phyloP scores from a whole-genome alignment of 2,888 invertebrate genomes.

The Listrodromus nycthemerus region DNA sequence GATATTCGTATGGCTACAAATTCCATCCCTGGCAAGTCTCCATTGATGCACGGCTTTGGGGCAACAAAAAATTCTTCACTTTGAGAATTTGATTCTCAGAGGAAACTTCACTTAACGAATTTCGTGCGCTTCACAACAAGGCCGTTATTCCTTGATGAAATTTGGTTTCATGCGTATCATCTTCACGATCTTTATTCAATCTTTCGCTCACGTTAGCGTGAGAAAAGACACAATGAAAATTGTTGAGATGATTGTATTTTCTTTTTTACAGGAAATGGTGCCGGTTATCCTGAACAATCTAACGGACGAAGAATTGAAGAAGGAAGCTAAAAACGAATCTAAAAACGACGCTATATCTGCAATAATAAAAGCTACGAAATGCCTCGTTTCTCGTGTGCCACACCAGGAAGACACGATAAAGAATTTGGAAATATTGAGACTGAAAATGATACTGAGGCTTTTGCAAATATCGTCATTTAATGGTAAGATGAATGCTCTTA shows the following conservation, averaged over 20 bases:
- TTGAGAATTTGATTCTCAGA: too few relatives aligned
- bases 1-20: too few relatives aligned
- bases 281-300: constrained; percentile 95
- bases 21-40: too few relatives aligned
- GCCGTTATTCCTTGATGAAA: background rate
- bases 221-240: background rate
- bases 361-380: constrained; percentile 96
- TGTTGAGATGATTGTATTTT: background rate
- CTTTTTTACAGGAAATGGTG: constrained; percentile 91
- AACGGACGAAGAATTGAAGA: constrained; percentile 97
- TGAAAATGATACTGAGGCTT: constrained; percentile 97
- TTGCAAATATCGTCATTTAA: constrained; percentile 99
- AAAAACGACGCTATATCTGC: constrained; percentile 98
- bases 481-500: constrained; percentile 99
- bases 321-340: constrained; percentile 97
- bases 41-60: too few relatives aligned
- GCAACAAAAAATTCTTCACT: too few relatives aligned
- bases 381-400: constrained; percentile 93
- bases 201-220: background rate
- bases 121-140: background rate
- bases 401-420: constrained; percentile 93
- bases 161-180: background rate
- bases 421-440: constrained; percentile 95
- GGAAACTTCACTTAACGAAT: too few relatives aligned
- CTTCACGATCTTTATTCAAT: background rate